These are phyloP conservation scores for Cephalotes varians DNA, from an alignment of 2,888 invertebrate genomes.

Conservation along the genomic window DNA sequence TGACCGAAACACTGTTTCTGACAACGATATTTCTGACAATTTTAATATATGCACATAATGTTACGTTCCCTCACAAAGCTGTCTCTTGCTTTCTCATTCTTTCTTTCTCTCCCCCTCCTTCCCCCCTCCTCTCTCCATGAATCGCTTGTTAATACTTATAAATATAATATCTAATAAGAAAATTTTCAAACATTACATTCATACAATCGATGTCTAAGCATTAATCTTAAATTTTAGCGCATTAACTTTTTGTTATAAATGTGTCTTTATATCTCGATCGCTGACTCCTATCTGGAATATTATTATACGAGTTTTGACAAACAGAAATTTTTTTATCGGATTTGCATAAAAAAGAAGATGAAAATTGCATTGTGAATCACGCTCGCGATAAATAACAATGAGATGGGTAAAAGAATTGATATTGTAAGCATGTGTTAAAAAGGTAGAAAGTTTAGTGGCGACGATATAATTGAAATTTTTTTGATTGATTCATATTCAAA, in stretches of 20 bases:
- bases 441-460: background rate
- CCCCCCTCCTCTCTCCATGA: background rate
- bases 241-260: background rate
- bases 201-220: background rate
- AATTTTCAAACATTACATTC: background rate
- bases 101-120: background rate
- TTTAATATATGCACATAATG: constrained; percentile 3
- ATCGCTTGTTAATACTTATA: background rate
- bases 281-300: background rate
- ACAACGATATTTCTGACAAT: background rate
- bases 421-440: background rate
- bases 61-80: background rate
- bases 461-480: background rate
- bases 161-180: background rate
- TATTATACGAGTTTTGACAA: background rate
- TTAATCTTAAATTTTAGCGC: background rate
- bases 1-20: constrained; percentile 13
- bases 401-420: background rate
- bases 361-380: background rate
- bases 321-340: background rate
- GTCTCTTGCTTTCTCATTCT: background rate
- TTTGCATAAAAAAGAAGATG: background rate
- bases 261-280: background rate
- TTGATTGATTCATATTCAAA: background rate
- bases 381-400: background rate